Conservation (phyloP, 2,113 vertebrate species). For the Micronycteris hirsuta region DNA sequence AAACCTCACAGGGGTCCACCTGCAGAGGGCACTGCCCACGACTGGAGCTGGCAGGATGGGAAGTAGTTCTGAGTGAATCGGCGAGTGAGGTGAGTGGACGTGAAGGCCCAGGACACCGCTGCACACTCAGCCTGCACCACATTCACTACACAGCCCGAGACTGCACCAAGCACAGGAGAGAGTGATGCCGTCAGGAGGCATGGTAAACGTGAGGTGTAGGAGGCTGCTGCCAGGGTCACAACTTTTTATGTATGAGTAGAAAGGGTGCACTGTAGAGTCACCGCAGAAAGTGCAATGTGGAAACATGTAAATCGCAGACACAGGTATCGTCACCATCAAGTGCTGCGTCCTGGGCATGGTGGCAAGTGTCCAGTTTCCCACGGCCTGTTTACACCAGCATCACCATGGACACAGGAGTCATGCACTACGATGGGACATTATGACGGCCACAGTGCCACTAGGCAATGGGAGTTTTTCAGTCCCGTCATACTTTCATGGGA, state of each 20-base stretch:
- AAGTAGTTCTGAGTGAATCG: background rate
- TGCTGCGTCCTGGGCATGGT: background rate
- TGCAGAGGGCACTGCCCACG: background rate
- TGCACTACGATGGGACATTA: accelerated
- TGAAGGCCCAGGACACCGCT: background rate
- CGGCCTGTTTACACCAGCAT: background rate
- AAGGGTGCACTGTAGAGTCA: background rate
- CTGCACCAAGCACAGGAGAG: background rate
- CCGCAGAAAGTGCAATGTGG: background rate
- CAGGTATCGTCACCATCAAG: background rate
- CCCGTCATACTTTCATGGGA: no score
- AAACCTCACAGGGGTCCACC: background rate
- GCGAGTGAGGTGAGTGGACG: background rate
- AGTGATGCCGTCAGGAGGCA: background rate
- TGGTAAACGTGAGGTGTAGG: background rate
- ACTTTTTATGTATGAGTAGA: background rate
- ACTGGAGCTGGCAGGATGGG: background rate
- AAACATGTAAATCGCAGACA: background rate
- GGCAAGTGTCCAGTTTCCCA: background rate
- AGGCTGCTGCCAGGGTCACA: background rate
- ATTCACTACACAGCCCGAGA: background rate
- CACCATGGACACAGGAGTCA: background rate
- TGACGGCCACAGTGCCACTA: background rate
- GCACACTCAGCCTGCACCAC: background rate
- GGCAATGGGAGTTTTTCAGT: background rate